A percentile compares a stretch with the other conserved stretches of the same genome.
Conservation (phyloP, 2,113 vertebrate species). For the Mesembrinibis cayennensis region DNA sequence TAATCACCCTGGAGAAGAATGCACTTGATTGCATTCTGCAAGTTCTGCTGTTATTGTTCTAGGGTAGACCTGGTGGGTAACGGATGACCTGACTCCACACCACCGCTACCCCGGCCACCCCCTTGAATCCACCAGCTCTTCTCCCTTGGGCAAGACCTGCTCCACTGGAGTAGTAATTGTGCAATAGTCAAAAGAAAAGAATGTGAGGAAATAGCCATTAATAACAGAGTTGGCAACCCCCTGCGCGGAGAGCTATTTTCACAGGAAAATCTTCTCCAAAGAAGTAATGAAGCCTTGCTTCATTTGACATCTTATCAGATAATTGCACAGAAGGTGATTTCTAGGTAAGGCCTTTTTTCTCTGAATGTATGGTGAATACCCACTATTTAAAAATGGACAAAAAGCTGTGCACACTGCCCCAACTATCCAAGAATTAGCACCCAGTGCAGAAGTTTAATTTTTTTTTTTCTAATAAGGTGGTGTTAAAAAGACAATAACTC, state of each 20-base stretch:
- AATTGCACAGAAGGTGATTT: background rate
- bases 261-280: background rate
- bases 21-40: background rate
- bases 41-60: background rate
- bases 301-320: background rate
- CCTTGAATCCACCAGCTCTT: background rate
- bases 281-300: background rate
- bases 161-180: background rate
- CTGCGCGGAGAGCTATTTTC: background rate
- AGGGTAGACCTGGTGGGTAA: background rate
- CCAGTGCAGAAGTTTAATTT: background rate
- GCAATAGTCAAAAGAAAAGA: background rate
- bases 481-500: background rate
- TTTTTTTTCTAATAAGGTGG: background rate
- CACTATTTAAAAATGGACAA: background rate
- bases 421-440: background rate
- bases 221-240: background rate
- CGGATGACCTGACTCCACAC: background rate
- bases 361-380: background rate
- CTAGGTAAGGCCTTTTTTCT: background rate
- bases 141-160: background rate
- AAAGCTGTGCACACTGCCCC: background rate
- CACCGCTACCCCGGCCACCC: background rate
- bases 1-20: constrained; percentile 52
- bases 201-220: background rate